phyloP scores from a whole-genome alignment of 2,797 vertebrate genomes.

The Lateolabrax maculatus region DNA sequence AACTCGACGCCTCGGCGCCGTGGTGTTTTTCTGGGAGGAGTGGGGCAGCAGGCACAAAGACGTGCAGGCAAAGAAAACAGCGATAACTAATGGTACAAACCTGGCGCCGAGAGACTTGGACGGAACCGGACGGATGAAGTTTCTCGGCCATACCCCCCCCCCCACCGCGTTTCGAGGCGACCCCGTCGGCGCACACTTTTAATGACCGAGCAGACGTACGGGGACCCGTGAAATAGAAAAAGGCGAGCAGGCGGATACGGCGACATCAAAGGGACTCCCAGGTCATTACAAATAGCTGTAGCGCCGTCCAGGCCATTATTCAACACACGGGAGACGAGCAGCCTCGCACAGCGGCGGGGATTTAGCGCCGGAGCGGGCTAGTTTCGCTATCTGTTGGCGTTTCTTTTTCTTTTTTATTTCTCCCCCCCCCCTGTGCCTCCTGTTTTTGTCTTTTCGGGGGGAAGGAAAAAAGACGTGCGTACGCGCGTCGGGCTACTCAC shows the following conservation, averaged over 20 bases:
- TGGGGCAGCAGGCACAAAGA: constrained; percentile 47
- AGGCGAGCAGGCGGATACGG: constrained; percentile 34
- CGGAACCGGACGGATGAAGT: constrained; percentile 22
- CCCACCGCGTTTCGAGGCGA: constrained; percentile 10
- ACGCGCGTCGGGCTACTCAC: constrained; percentile 4
- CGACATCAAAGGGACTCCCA: constrained; percentile 30
- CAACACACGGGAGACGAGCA: not conserved
- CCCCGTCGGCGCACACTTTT: constrained; percentile 42
- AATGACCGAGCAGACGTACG: constrained; percentile 35
- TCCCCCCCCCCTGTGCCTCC: constrained; percentile 9
- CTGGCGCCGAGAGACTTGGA: constrained; percentile 11
- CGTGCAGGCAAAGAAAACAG: constrained; percentile 37
- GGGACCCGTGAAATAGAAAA: constrained; percentile 35
- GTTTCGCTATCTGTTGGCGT: not conserved
- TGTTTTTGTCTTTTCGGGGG: constrained; percentile 16
- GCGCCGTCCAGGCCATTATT: not conserved
- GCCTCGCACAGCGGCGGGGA: not conserved
- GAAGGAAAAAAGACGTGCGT: constrained; percentile 10
- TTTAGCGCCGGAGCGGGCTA: not conserved
- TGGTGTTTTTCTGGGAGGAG: constrained; percentile 59
- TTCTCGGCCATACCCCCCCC: not conserved
- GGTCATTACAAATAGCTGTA: constrained; percentile 22
- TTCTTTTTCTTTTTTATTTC: not conserved
- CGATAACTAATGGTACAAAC: constrained; percentile 16
- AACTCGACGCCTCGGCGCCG: constrained; percentile 10